phyloP scores from a whole-genome alignment of 2,113 vertebrate genomes.

The Chrysemys picta region DNA sequence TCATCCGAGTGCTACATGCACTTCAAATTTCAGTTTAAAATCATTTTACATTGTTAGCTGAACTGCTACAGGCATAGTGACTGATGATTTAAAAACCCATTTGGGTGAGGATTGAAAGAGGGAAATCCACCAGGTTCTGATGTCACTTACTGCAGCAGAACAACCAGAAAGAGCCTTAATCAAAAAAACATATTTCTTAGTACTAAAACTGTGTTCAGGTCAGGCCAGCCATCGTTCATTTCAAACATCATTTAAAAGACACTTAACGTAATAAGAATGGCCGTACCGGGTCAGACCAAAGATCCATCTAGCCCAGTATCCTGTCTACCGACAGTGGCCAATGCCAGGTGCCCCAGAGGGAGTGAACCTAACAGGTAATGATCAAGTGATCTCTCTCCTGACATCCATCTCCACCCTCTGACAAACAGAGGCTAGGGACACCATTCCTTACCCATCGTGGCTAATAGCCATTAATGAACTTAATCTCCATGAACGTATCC shows the following conservation, averaged over 20 bases:
- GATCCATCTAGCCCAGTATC: no score
- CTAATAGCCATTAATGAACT: no score
- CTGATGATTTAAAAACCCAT: background rate
- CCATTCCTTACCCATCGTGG: no score
- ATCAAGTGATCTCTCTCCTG: no score
- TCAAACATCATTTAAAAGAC: background rate
- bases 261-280: no score
- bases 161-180: background rate
- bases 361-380: no score
- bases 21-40: background rate
- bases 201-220: background rate
- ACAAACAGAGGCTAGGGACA: no score
- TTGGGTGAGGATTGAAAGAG: fast-evolving
- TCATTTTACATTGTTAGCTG: background rate
- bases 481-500: no score
- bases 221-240: background rate
- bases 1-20: background rate
- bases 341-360: no score
- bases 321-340: no score
- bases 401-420: no score
- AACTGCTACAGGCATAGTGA: background rate
- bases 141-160: background rate
- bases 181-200: background rate
- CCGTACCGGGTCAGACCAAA: no score
- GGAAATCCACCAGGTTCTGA: background rate